Conservation (phyloP, 2,888 invertebrate species). For the Oxyteleia sp. region DNA sequence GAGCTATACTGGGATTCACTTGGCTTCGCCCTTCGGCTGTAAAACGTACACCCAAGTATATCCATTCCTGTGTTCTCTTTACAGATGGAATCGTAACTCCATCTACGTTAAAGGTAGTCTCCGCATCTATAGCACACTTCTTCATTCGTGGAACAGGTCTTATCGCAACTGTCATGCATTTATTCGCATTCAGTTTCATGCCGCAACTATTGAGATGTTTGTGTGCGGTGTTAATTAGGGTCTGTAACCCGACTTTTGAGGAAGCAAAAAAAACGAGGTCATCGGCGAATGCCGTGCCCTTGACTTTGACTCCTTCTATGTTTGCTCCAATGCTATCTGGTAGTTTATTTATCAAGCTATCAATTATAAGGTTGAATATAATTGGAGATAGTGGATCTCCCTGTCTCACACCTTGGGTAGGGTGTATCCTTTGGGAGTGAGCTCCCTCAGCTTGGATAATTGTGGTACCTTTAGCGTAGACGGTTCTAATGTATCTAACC, state of each 20-base stretch:
- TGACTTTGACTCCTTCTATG: background rate
- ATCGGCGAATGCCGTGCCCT: background rate
- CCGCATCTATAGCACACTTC: conserved; percentile 34
- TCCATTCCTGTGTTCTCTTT: conserved; percentile 38
- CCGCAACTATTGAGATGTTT: conserved; percentile 70
- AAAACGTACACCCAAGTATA: conserved; percentile 64
- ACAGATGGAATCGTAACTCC: too few relatives aligned
- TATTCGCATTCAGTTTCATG: conserved; percentile 77
- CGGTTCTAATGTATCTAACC: too few relatives aligned
- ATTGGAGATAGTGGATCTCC: background rate
- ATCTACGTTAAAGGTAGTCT: background rate
- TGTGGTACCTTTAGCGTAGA: too few relatives aligned
- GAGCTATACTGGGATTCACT: too few relatives aligned
- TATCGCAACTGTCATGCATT: conserved; percentile 79
- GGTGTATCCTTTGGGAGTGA: background rate
- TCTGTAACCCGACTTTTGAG: too few relatives aligned
- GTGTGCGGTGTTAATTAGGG: conserved; percentile 6
- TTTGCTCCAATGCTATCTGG: background rate
- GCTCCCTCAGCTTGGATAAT: too few relatives aligned
- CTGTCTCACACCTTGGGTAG: background rate
- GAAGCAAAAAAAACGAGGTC: background rate
- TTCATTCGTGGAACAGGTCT: conserved; percentile 73
- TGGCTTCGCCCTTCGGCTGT: conserved; percentile 20
- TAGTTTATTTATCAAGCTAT: background rate
- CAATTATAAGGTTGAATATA: background rate